These are phyloP conservation scores for Mirounga angustirostris DNA, from an alignment of 2,113 vertebrate genomes.

Conservation along the genomic window DNA sequence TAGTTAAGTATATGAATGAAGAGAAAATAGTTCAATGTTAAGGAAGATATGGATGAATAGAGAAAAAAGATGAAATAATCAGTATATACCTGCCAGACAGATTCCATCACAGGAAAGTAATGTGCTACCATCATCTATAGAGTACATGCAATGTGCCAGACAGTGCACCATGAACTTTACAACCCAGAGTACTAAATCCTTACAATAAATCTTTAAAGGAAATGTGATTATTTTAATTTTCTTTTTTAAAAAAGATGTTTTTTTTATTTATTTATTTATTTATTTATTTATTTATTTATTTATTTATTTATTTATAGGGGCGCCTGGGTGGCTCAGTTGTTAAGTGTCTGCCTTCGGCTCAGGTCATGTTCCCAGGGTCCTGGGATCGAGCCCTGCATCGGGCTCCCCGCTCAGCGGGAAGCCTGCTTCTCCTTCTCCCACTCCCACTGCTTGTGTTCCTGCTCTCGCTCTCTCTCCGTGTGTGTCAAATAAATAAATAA, in stretches of 20 bases:
- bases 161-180: background rate
- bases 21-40: slow-evolving; percentile 29
- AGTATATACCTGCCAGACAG: background rate
- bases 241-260: background rate
- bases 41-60: background rate
- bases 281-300: background rate
- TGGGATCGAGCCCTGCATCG: no score
- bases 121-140: background rate
- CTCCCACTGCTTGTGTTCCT: no score
- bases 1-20: slow-evolving; percentile 32
- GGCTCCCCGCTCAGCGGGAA: no score
- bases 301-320: no score
- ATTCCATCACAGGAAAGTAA: slow-evolving; percentile 45
- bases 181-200: background rate
- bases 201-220: slow-evolving; percentile 21
- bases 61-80: slow-evolving; percentile 43
- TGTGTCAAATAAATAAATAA: no score
- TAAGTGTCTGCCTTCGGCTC: no score
- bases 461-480: no score
- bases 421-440: no score
- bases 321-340: no score
- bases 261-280: background rate
- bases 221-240: slow-evolving; percentile 47
- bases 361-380: no score
- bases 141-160: slow-evolving; percentile 20